phyloP scores from a whole-genome alignment of 2,888 invertebrate genomes.

The Apeira syringaria region DNA sequence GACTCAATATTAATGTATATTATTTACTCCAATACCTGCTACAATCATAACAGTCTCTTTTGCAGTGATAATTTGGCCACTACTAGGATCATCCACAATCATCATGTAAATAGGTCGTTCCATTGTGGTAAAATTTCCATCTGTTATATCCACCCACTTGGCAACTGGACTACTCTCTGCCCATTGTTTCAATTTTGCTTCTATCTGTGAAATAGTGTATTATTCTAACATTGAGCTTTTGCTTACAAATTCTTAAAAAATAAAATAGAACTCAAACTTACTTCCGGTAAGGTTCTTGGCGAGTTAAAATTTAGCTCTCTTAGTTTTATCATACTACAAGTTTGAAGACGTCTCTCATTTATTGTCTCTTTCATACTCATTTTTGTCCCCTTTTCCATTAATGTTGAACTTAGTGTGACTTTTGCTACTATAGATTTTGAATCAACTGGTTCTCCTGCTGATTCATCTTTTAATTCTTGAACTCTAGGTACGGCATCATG shows the following conservation, averaged over 20 bases:
- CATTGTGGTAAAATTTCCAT: constrained; percentile 68
- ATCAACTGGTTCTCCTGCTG: not conserved
- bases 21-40: constrained; percentile 62
- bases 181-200: constrained; percentile 63
- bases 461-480: constrained; percentile 1
- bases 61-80: constrained; percentile 67
- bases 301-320: constrained; percentile 58
- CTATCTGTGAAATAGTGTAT: constrained; percentile 59
- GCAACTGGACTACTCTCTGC: constrained; percentile 66
- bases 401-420: not conserved
- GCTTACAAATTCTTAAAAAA: no score
- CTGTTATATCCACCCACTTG: constrained; percentile 66
- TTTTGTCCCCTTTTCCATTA: constrained; percentile 5
- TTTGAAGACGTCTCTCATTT: constrained; percentile 26
- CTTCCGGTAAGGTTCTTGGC: constrained; percentile 66
- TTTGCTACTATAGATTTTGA: not conserved
- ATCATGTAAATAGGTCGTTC: constrained; percentile 76
- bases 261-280: no score
- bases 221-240: no score
- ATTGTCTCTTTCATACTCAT: constrained; percentile 11
- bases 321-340: constrained; percentile 58
- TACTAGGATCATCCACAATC: constrained; percentile 72
- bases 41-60: constrained; percentile 73
- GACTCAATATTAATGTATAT: no score
- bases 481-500: not conserved